These are phyloP conservation scores for Eupsilia transversa DNA, from an alignment of 2,888 invertebrate species.

Conservation along the genomic window DNA sequence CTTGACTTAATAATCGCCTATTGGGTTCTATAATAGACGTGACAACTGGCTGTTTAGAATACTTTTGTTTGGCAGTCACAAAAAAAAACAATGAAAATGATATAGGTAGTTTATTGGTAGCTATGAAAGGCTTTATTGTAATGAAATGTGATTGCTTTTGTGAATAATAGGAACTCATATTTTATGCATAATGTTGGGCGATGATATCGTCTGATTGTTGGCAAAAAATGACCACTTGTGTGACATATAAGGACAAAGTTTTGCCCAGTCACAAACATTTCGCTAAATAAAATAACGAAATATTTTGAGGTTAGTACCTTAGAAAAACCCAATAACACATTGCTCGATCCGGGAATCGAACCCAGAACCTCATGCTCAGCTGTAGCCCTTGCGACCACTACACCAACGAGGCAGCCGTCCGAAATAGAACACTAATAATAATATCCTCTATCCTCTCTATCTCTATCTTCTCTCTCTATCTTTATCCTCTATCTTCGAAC, in stretches of 20 bases:
- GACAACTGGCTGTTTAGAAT: conserved; percentile 60
- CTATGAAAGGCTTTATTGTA: conserved; percentile 47
- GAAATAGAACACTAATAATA: neutral
- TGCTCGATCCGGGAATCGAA: neutral
- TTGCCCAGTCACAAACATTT: neutral
- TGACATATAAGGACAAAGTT: conserved; percentile 25
- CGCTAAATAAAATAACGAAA: too few relatives aligned
- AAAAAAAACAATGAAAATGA: conserved; percentile 51
- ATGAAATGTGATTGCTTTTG: conserved; percentile 34
- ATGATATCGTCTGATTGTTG: conserved; percentile 9
- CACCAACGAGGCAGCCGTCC: neutral
- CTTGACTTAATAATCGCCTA: conserved; percentile 66
- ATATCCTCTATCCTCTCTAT: too few relatives aligned
- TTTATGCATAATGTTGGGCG: conserved; percentile 38
- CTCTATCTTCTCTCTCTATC: too few relatives aligned
- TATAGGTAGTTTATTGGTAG: conserved; percentile 34
- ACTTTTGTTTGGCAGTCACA: conserved; percentile 41
- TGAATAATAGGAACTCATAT: conserved; percentile 49
- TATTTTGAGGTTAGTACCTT: too few relatives aligned
- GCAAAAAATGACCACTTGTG: conserved; percentile 28
- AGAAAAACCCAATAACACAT: neutral
- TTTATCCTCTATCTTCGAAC: neutral
- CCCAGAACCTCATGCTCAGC: neutral
- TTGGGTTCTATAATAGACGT: conserved; percentile 57
- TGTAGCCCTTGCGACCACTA: neutral